Base-by-base conservation (phyloP, 1,140 invertebrate species). In the Neocloeon triangulifer region DNA sequence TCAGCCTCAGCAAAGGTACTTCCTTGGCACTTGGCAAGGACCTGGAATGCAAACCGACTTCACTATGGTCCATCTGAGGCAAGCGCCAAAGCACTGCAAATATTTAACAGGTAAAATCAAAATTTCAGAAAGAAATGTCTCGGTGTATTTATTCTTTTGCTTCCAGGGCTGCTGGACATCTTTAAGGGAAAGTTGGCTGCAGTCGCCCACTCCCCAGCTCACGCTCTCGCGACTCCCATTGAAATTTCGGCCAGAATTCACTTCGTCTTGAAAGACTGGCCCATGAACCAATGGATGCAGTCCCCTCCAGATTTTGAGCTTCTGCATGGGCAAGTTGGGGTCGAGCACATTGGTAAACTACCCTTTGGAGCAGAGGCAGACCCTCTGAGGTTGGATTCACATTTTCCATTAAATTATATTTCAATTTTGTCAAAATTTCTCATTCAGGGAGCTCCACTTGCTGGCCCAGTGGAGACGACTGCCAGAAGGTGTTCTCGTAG, bases 381-480 rank as follows among this genome's bases (percentile, higher is more conserved):
- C 57, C 80, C 84, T 3, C 59, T 75, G 13, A 50, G 55, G 66
- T 69, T n/a, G n/a, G n/a, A 55, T 9, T 12, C 15, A 28, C 8
- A 9, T 6, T 15, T 2, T 19, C n/a, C n/a, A n/a, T 33, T 12
- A 20, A 12, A 19, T 23, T 17, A 26, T 17, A 16, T 27, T 27
- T 20, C 22, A 17, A 14, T 22, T 18, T n/a, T 8, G 8, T 39
- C 29, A 35, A 48, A 38, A 34, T 41, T 52, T 50, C 66, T 39
- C 36, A 75, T 66, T 39, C 36, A 75, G 71, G 27, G 69, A 76
- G 51, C 57, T 91, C 17, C 58, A 73, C 37, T 51, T 94, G 3
- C 75, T 73, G 45, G 71, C 77, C n/a, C 77, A 74, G 6, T 96
- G 89, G 89, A 74, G 74, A 2, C 62, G 71, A 48, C 56, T 94